Evolutionary conservation across 2,797 vertebrate species (phyloP), one percentile per base, ranked within the genome.

Genomic region (Alauda arvensis): DNA sequence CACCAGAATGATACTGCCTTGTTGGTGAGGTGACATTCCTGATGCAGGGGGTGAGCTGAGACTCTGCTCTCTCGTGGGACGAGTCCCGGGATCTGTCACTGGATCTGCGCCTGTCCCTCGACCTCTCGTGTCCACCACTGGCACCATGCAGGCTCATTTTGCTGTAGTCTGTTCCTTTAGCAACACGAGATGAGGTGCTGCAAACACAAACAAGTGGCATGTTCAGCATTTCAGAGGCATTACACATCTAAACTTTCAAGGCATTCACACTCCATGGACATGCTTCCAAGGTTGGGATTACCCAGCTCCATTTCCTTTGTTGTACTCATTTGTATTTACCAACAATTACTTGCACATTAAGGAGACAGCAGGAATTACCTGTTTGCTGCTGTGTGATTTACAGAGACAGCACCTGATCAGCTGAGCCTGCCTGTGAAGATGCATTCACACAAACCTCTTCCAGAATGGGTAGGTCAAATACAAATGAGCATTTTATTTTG

Each of bases 1-100:
- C 96, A 99, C 99, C 99, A 88, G 96, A 97, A 93, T 98, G 98
- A 94, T 99, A 98, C 82, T 99, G 99, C 45, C 98, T 97, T 76
- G 99, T 99, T 91, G 99, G 99, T 72, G 99, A 99, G 75, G 99
- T 99, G 92, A 99, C 97, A 88, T 99, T 99, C 91, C 99, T 98
- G 93, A 99, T 99, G 96, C 99, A 99, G 2, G 99, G 99, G 66
- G 99, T 99, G 88, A 99, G 98, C 82, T 99, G 99, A 87, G 98
- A 98, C 88, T 99, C 99, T 72, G 96, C 97, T 94, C 99, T 98
- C 95, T 99, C 99, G 11, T 99, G 99, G 55, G 99, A 99, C 11
- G 99, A 99, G 96, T 99, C 99, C 63, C 99, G 98, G 69, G 99
- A 99, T 94, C 99, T 98, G 96, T 99, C 99, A 67, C 98, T 99